Percentiles rank a stretch among this genome's conserved stretches.
These are phyloP conservation scores for Tetranychus cinnabarinus DNA, from an alignment of 1,140 invertebrate genomes.

Conservation along the genomic window DNA sequence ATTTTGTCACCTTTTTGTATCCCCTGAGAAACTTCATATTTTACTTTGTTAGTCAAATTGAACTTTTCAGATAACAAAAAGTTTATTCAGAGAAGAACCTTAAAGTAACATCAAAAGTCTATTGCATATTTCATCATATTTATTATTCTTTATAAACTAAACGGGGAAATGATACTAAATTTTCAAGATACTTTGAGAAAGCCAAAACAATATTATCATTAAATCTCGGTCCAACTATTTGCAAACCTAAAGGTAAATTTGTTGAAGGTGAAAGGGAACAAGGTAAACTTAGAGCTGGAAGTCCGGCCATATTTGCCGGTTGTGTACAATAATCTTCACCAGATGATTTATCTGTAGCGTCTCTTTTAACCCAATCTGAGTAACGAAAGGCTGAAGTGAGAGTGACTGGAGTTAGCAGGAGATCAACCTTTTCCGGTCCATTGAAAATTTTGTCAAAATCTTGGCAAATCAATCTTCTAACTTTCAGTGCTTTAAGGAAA, in stretches of 20 bases:
- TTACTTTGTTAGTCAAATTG: no score
- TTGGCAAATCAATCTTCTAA: constrained; percentile 58
- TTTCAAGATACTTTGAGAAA: constrained; percentile 62
- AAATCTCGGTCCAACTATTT: constrained; percentile 62
- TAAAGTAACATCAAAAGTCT: no score
- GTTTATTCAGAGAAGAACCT: no score
- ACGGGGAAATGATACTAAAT: constrained; percentile 33
- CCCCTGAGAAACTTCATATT: no score
- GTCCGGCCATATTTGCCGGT: constrained; percentile 76
- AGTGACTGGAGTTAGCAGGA: constrained; percentile 77
- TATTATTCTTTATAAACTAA: neutral
- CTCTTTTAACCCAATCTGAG: constrained; percentile 46
- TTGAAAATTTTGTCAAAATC: constrained; percentile 55
- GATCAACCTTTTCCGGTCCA: constrained; percentile 35
- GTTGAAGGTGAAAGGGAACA: constrained; percentile 38
- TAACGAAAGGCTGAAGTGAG: constrained; percentile 53
- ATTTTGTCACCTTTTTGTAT: no score
- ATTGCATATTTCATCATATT: no score
- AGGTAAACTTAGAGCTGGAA: constrained; percentile 75
- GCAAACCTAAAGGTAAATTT: constrained; percentile 63
- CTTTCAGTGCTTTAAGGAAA: constrained; percentile 66
- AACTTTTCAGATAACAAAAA: no score
- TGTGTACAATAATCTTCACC: constrained; percentile 85
- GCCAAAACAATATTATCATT: constrained; percentile 50
- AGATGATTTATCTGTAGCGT: constrained; percentile 62